A percentile compares a stretch with the other conserved stretches of the same genome.
phyloP scores from a whole-genome alignment of 2,888 invertebrate species.

The Lycaena phlaeas region DNA sequence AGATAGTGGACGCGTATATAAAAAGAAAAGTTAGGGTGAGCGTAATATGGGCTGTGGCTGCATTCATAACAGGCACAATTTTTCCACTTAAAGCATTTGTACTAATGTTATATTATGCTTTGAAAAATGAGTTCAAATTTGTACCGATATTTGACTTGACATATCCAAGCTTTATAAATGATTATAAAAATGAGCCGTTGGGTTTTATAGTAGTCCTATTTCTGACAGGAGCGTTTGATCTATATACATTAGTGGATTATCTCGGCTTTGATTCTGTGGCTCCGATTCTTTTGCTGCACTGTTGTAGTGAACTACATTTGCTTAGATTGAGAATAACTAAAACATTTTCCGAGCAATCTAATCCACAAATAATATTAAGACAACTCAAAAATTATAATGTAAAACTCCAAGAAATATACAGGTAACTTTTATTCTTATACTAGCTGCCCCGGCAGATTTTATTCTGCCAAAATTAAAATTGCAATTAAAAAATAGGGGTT shows the following conservation, averaged over 20 bases:
- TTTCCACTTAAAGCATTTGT: slow-evolving; percentile 38
- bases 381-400: slow-evolving; percentile 35
- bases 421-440: slow-evolving; percentile 27
- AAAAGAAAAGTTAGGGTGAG: slow-evolving; percentile 31
- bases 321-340: slow-evolving; percentile 32
- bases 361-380: slow-evolving; percentile 24
- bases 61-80: slow-evolving; percentile 24
- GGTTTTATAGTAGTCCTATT: slow-evolving; percentile 10
- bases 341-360: slow-evolving; percentile 25
- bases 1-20: slow-evolving; percentile 30
- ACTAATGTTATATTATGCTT: slow-evolving; percentile 32
- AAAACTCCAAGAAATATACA: slow-evolving; percentile 38
- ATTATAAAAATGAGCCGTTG: slow-evolving; percentile 24
- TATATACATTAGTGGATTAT: slow-evolving; percentile 32
- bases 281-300: slow-evolving; percentile 45
- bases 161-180: slow-evolving; percentile 32
- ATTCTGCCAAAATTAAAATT: neutral
- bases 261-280: slow-evolving; percentile 50
- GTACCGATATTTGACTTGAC: slow-evolving; percentile 39
- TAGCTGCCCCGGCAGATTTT: too few species aligned
- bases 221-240: slow-evolving; percentile 24
- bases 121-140: slow-evolving; percentile 28
- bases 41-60: slow-evolving; percentile 33
- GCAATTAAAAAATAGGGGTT: too few species aligned
- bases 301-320: slow-evolving; percentile 45